Percentiles rank a stretch among this genome's conserved stretches.
Conservation (phyloP, 1,140 invertebrate species). For the Steinernema feltiae region DNA sequence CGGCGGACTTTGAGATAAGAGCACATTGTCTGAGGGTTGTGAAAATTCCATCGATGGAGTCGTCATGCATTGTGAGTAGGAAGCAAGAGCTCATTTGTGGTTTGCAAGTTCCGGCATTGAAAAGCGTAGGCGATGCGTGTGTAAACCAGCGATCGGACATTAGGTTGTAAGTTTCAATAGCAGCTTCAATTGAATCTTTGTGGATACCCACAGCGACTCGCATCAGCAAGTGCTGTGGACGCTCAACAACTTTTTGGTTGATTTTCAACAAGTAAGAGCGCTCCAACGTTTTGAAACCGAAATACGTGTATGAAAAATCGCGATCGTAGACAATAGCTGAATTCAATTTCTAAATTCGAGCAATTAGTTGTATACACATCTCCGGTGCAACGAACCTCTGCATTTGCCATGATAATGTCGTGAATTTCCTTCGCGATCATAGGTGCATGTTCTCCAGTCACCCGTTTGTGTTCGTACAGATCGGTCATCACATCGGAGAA, state of each 20-base stretch:
- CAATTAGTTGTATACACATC: background rate
- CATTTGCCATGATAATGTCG: slow-evolving; percentile 77
- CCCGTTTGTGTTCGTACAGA: slow-evolving; percentile 72
- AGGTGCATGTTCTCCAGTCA: slow-evolving; percentile 68
- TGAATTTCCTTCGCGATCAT: slow-evolving; percentile 80
- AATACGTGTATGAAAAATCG: slow-evolving; percentile 95
- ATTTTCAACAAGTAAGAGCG: slow-evolving; percentile 89
- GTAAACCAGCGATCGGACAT: slow-evolving; percentile 93
- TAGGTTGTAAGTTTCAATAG: slow-evolving; percentile 92
- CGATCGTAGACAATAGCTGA: slow-evolving; percentile 89
- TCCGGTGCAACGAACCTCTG: slow-evolving; percentile 62
- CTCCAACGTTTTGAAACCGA: slow-evolving; percentile 97
- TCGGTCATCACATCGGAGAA: slow-evolving; percentile 82
- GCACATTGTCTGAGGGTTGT: slow-evolving; percentile 88
- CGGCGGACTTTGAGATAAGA: slow-evolving; percentile 90
- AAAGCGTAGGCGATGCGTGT: slow-evolving; percentile 93
- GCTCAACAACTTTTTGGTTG: slow-evolving; percentile 83
- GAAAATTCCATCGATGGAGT: slow-evolving; percentile 98
- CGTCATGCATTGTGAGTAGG: slow-evolving; percentile 84
- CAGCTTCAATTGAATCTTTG: slow-evolving; percentile 81
- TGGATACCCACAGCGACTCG: slow-evolving; percentile 93
- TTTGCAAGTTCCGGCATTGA: slow-evolving; percentile 77
- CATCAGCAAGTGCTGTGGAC: slow-evolving; percentile 99
- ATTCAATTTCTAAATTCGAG: slow-evolving; percentile 40
- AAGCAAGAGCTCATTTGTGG: slow-evolving; percentile 95